Percentiles rank a stretch among this genome's conserved stretches.
Conservation (phyloP, 1,140 invertebrate species). For the Heliconius himera region DNA sequence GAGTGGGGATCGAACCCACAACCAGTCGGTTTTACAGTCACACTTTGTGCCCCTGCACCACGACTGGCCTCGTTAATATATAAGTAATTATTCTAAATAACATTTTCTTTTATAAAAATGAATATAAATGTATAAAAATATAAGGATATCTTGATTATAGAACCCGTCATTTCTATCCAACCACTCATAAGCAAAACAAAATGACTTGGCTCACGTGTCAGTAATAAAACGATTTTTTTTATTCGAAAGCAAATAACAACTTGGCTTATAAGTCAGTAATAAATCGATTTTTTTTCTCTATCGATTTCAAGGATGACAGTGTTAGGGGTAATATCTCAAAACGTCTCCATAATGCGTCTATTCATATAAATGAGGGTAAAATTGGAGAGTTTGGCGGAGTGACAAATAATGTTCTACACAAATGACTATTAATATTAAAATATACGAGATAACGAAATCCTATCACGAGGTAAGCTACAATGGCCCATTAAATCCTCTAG, state of each 20-base stretch:
- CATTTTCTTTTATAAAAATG: no score
- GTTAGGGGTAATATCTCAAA: constrained; percentile 11
- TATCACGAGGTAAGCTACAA: constrained; percentile 52
- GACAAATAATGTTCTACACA: constrained; percentile 39
- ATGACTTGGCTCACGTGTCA: no score
- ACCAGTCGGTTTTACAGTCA: no score
- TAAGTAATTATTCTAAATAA: no score
- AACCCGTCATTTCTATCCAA: not conserved
- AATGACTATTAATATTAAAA: constrained; percentile 48
- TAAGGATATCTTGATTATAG: not conserved
- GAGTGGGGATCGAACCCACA: no score
- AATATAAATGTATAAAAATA: no score
- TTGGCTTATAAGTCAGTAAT: not conserved
- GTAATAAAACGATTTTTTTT: no score
- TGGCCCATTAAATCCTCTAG: constrained; percentile 58
- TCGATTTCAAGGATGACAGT: not conserved
- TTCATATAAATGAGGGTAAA: constrained; percentile 22
- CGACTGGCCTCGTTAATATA: no score
- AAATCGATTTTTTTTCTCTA: not conserved
- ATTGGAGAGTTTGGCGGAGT: constrained; percentile 26
- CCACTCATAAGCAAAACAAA: not conserved
- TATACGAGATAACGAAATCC: constrained; percentile 50
- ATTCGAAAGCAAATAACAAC: not conserved
- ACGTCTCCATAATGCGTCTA: constrained; percentile 37
- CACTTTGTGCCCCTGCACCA: no score